Base-by-base conservation (phyloP, 2,113 vertebrate genomes). In the Erythrolamprus reginae region DNA sequence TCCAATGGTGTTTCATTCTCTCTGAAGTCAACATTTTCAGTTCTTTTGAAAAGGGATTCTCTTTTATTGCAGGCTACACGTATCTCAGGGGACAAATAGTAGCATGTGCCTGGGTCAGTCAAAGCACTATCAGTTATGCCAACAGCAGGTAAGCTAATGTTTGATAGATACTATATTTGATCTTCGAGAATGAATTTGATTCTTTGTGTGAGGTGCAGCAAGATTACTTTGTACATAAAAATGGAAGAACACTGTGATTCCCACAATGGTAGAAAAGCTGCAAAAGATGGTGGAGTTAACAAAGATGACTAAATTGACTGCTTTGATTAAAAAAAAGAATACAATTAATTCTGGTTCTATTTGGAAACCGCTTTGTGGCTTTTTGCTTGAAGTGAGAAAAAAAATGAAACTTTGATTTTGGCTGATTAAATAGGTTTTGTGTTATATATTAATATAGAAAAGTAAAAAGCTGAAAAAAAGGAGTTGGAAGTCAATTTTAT, bases 91-190 rank as follows among this genome's bases (percentile, higher is more conserved):
- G 91, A 93, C 95, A 4, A 98, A 98, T 93, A 97, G 93, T 86
- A 98, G 97, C 56, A 95, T 97, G 94, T 98, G 98, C 28, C 61
- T 93, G 52, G 97, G 98, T 42, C 97, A 97, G 47, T 96, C 98
- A 83, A 98, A 97, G 93, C 95, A 96, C 90, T 98, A 98, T 93
- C 97, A 98, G 15, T 95, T 98, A 90, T 98, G 98, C 94, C 97
- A 97, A 91, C 97, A 97, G 92, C 97, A 98, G 98, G 98, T 98
- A 96, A 90, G 93, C 87, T 23, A 26, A 15, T 13, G 53, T 93
- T 61, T 92, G 89, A 88, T 2, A 45, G 17, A 82, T 82, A 28
- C 23, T 48, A 83, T 65, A 1, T 88, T 77, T 61, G 89, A 1
- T 1, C 6, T 65, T 82, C 53, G 77, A 61, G 23, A 0, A 0